Evolutionary conservation across 2,113 vertebrate genomes (phyloP).

Genomic region (Mirounga angustirostris): DNA sequence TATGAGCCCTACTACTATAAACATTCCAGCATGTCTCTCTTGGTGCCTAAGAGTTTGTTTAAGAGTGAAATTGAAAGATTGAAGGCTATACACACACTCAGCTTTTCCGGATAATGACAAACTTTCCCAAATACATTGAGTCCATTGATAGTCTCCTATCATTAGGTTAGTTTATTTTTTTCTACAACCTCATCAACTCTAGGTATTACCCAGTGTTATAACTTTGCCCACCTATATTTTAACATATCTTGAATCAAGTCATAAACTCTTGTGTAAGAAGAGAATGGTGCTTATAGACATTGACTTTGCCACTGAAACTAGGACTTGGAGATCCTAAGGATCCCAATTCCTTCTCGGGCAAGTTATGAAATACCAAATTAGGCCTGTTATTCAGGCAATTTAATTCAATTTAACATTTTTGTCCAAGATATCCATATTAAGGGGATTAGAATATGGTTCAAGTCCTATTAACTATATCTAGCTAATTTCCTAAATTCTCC

Average conservation of each 20-base stretch:
- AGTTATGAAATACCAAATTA: conserved; percentile 19
- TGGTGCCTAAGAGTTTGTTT: background rate
- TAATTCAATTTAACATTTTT: conserved; percentile 43
- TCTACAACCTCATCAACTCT: background rate
- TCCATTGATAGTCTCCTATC: background rate
- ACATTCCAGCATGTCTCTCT: background rate
- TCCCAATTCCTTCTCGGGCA: background rate
- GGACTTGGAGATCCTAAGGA: background rate
- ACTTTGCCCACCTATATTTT: background rate
- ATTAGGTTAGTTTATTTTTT: background rate
- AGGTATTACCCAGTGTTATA: background rate
- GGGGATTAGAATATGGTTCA: background rate
- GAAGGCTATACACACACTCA: background rate
- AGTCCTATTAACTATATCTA: background rate
- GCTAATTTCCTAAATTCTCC: conserved; percentile 18
- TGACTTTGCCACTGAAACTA: background rate
- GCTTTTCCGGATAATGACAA: background rate
- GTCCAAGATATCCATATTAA: background rate
- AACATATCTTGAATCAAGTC: background rate
- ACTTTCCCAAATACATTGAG: background rate
- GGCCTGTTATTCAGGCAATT: background rate
- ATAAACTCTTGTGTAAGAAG: background rate
- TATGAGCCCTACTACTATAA: background rate
- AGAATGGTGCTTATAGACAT: background rate
- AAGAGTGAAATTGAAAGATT: background rate